Base-by-base conservation (phyloP, 92 coral and sea anemone genomes). In the Ricordea florida region DNA sequence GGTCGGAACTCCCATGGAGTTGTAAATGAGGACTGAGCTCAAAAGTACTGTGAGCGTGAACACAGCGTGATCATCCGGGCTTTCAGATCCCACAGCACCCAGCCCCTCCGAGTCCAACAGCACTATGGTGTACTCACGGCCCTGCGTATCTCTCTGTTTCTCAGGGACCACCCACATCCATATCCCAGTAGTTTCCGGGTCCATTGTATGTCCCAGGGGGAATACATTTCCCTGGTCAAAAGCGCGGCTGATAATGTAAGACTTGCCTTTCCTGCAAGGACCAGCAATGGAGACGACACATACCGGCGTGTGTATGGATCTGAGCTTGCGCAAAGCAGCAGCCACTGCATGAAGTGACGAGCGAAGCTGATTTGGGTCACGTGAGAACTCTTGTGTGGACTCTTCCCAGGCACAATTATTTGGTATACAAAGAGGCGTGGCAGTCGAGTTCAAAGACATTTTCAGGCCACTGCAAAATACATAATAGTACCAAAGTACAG, bases 41-140 rank as follows among this genome's bases (percentile, higher is more conserved):
- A 91, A 57, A 6, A 91, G 84, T 18, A 91, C 87, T 31, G 85
- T 79, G 40, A 91, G 66, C 10, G 89, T 83, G 26, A 91, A 84
- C 14, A 91, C 57, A 1, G 78, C 62, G 76, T 87, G 84, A 47
- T 91, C 93, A 33, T 80, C 72, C 0, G 76, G 35, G 49, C 59
- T 63, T 29, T 80, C 65, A 7, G 86, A 76, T 3, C 56, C 35
- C n/a, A 74, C 83, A 6, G 97, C 72, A 20, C 83, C 90, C 10
- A 68, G 73, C 26, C 97, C 97, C 58, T 91, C 97, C 16, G 97
- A 86, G 75, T 90, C 96, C n/a, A 90, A 65, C 10, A 90, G 65
- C 59, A 90, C 86, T 59, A 90, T 82, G 27, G 96, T 90, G 57
- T 82, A 78, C 24, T 86, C 78, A 6, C 69, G 79, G 6, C 83